Base-by-base conservation (phyloP, 2,888 invertebrate genomes). In the Acronicta aceris region DNA sequence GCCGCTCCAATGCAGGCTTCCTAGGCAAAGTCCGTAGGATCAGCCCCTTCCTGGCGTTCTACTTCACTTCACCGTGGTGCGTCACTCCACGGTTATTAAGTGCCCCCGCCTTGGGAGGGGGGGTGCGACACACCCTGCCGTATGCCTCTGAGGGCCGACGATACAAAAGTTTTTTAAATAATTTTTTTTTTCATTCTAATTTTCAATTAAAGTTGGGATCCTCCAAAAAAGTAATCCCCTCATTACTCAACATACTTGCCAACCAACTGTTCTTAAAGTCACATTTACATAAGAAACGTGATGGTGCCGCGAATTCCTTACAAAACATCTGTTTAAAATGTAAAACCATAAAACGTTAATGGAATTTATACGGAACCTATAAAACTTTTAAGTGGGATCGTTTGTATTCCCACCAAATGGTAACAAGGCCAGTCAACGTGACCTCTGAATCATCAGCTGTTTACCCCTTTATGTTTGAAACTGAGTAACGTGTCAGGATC, bases 371-470 rank as follows among this genome's bases (percentile, higher is more conserved):
- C 88, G 82, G 88, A 88, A 88, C 84, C 86, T 86, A 89, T 92
- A 89, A 91, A 92, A 92, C 88, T 93, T 89, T 89, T 90, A 92
- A 92, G 90, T 88, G 89, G 84, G 82, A 83, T 87, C 91, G 86
- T 92, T 93, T 90, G 90, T 90, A 90, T 92, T 89, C 89, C 81
- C 83, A 81, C 83, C 84, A 85, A 85, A 84, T 84, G 82, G 83
- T 81, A 76, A 80, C 70, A 67, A 65, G 79, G 82, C 90, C 87
- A 88, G 79, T 45, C 27, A 40, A 40, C 57, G 62, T 76, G 88
- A 82, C 57, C 81, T 64, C 68, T 74, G 65, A 65, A 62, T 60
- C 54, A 62, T 61, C 64, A 74, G 63, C 65, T 69, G 64, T 74
- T 72, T 56, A 63, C 64, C 69, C 61, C 41, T 61, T 52, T 59